Conservation (phyloP, 2,888 invertebrate species). For the Phorcus lineatus region DNA sequence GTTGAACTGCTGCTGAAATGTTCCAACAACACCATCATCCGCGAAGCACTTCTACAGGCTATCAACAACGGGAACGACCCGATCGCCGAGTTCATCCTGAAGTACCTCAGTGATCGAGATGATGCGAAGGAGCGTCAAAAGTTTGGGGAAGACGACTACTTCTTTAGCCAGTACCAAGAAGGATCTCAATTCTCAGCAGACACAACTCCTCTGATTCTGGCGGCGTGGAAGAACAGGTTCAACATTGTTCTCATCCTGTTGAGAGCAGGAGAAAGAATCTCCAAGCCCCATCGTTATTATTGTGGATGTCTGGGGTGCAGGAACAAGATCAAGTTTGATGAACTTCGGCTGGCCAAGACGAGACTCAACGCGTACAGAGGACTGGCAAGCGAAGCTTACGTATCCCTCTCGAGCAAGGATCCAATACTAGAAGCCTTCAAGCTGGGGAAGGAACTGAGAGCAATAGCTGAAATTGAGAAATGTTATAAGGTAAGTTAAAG, state of each 20-base stretch:
- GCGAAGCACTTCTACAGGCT: slow-evolving; percentile 71
- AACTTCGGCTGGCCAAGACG: slow-evolving; percentile 71
- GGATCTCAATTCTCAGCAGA: slow-evolving; percentile 72
- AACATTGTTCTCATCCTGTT: slow-evolving; percentile 70
- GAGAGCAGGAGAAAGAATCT: slow-evolving; percentile 68
- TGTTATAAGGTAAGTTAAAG: slow-evolving; percentile 69
- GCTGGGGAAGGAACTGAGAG: slow-evolving; percentile 66
- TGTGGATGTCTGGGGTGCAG: slow-evolving; percentile 70
- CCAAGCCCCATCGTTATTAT: slow-evolving; percentile 70
- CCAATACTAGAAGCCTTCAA: slow-evolving; percentile 72
- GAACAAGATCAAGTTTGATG: slow-evolving; percentile 69
- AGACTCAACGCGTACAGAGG: slow-evolving; percentile 72
- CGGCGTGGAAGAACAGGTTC: slow-evolving; percentile 72
- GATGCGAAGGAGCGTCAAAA: slow-evolving; percentile 62
- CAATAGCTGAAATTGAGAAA: slow-evolving; percentile 68
- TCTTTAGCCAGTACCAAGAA: slow-evolving; percentile 63
- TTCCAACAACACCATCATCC: slow-evolving; percentile 68
- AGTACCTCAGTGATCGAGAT: slow-evolving; percentile 70
- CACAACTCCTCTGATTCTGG: slow-evolving; percentile 71
- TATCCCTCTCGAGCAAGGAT: slow-evolving; percentile 72
- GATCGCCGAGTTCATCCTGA: slow-evolving; percentile 73
- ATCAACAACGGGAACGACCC: slow-evolving; percentile 73
- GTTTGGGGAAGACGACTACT: slow-evolving; percentile 58
- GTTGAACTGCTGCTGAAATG: slow-evolving; percentile 69
- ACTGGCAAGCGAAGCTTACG: slow-evolving; percentile 72